Conservation (phyloP, 1,140 invertebrate species). For the Drosophila dunni region DNA sequence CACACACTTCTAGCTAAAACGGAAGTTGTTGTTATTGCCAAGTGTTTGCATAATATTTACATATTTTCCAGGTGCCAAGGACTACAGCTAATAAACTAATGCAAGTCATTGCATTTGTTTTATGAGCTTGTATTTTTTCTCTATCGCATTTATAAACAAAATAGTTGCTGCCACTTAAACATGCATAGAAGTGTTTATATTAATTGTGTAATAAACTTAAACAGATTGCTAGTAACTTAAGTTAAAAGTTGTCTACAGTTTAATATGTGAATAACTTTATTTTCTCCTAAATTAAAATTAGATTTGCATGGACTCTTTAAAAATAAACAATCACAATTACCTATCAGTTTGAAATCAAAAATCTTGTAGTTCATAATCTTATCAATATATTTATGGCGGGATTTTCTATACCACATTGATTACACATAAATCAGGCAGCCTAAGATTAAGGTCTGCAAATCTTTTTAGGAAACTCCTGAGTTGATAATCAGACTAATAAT, state of each 20-base stretch:
- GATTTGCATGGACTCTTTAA: too few relatives aligned
- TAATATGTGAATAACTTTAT: too few relatives aligned
- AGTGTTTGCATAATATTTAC: constrained; percentile 25
- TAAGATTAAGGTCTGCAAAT: too few relatives aligned
- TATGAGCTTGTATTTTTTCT: background rate
- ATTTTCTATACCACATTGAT: background rate
- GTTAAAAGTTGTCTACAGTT: too few relatives aligned
- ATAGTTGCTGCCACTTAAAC: background rate
- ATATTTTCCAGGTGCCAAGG: constrained; percentile 34
- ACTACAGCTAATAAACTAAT: constrained; percentile 31
- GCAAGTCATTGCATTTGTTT: constrained; percentile 31
- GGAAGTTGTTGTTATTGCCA: constrained; percentile 12
- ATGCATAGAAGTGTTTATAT: background rate
- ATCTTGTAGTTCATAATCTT: background rate
- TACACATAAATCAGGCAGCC: too few relatives aligned
- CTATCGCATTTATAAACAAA: background rate
- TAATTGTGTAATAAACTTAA: too few relatives aligned
- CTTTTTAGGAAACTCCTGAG: too few relatives aligned
- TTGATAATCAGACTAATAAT: too few relatives aligned
- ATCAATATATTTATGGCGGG: background rate
- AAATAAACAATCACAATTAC: background rate
- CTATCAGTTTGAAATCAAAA: background rate
- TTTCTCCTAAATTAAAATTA: too few relatives aligned
- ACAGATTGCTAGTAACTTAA: too few relatives aligned
- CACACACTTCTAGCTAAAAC: constrained; percentile 4